phyloP scores from a whole-genome alignment of 1,140 invertebrate species.

The Sycobia sp. region DNA sequence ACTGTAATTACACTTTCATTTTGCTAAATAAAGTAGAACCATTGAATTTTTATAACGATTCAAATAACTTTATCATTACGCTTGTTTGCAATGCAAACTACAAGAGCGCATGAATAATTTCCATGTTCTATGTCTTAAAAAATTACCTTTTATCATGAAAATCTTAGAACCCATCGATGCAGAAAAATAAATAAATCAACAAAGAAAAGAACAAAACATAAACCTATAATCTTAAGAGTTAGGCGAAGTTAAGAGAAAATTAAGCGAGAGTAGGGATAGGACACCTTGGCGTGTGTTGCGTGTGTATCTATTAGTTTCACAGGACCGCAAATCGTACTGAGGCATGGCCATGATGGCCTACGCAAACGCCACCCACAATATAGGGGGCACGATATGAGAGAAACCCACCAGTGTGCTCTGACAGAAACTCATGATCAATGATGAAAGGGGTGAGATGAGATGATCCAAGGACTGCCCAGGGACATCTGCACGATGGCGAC shows the following conservation, averaged over 20 bases:
- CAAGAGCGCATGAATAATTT: slow-evolving; percentile 24
- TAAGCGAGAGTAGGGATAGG: slow-evolving; percentile 39
- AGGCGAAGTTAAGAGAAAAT: slow-evolving; percentile 31
- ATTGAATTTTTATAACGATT: slow-evolving; percentile 10
- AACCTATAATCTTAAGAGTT: slow-evolving; percentile 25
- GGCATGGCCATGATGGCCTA: slow-evolving; percentile 52
- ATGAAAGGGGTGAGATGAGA: slow-evolving; percentile 13
- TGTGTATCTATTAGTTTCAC: slow-evolving; percentile 65
- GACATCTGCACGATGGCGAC: not conserved
- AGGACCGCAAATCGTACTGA: slow-evolving; percentile 51
- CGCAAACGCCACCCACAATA: slow-evolving; percentile 43
- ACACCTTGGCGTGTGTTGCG: slow-evolving; percentile 61
- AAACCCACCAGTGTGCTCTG: slow-evolving; percentile 30
- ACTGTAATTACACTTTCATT: slow-evolving; percentile 4
- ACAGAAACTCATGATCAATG: slow-evolving; percentile 21
- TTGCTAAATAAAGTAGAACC: slow-evolving; percentile 11
- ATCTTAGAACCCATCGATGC: slow-evolving; percentile 19
- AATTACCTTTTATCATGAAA: slow-evolving; percentile 14
- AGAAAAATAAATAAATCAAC: slow-evolving; percentile 1
- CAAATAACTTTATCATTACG: slow-evolving; percentile 20
- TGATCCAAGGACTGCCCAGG: slow-evolving; percentile 5
- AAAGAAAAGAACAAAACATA: slow-evolving; percentile 29
- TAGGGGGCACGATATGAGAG: slow-evolving; percentile 45
- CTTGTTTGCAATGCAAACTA: slow-evolving; percentile 19
- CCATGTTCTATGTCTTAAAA: slow-evolving; percentile 1